Evolutionary conservation across 2,888 invertebrate genomes (phyloP).

Genomic region (Limenitis camilla): DNA sequence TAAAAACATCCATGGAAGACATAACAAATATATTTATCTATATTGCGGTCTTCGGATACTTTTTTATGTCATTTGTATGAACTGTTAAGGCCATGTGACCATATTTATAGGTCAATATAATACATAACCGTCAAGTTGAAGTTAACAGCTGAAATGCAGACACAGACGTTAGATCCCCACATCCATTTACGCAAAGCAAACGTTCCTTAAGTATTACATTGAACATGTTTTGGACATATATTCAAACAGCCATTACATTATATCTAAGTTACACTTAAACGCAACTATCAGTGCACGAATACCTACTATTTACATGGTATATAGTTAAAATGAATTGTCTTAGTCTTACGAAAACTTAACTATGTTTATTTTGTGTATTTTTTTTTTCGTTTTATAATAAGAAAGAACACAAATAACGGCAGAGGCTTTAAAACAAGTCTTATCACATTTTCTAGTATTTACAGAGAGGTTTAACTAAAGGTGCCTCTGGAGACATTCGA

Average conservation of each 20-base stretch:
- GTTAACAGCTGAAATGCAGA: slow-evolving; percentile 8
- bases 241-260: slow-evolving; percentile 61
- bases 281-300: slow-evolving; percentile 66
- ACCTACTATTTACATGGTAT: slow-evolving; percentile 64
- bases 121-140: too few relatives aligned
- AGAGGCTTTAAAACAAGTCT: slow-evolving; percentile 40
- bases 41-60: too few relatives aligned
- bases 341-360: slow-evolving; percentile 26
- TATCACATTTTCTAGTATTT: slow-evolving; percentile 47
- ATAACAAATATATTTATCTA: too few relatives aligned
- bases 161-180: slow-evolving; percentile 27
- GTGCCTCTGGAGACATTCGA: slow-evolving; percentile 35
- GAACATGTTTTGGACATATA: slow-evolving; percentile 35
- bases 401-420: slow-evolving; percentile 54
- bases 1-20: too few relatives aligned
- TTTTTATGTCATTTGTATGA: too few relatives aligned
- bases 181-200: slow-evolving; percentile 37
- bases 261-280: slow-evolving; percentile 59
- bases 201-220: slow-evolving; percentile 40
- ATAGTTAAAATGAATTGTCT: slow-evolving; percentile 41
- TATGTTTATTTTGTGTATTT: slow-evolving; percentile 12
- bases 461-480: slow-evolving; percentile 30
- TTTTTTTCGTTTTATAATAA: slow-evolving; percentile 26
- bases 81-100: too few relatives aligned
- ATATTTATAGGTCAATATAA: too few relatives aligned